These are phyloP conservation scores for Acrossocheilus wenchowensis DNA, from an alignment of 2,797 vertebrate species.

Conservation along the genomic window DNA sequence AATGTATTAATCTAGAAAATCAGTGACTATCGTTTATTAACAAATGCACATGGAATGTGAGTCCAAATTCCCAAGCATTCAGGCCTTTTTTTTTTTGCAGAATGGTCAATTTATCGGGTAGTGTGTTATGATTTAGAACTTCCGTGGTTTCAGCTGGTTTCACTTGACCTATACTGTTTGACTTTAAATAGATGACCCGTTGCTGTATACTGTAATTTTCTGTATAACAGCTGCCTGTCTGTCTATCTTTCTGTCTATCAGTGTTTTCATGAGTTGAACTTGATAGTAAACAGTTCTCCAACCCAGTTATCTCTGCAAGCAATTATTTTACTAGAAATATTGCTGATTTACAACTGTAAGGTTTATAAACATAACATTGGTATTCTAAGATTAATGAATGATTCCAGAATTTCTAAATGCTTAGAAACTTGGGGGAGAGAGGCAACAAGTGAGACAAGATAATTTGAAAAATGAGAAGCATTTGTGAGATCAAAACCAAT, in stretches of 20 bases:
- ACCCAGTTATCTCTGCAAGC: neutral
- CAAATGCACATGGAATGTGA: neutral
- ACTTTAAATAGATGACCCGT: neutral
- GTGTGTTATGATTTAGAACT: constrained; percentile 2
- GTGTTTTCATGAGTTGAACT: neutral
- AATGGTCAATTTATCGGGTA: neutral
- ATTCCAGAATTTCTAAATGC: neutral
- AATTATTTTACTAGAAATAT: neutral
- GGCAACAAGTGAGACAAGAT: neutral
- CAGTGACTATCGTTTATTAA: neutral
- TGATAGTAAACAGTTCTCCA: constrained; percentile 8
- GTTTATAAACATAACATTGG: neutral
- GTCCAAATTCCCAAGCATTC: neutral
- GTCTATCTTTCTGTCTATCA: neutral
- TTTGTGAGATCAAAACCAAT: constrained; percentile 13
- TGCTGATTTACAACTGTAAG: neutral
- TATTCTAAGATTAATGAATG: neutral
- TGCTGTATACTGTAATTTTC: neutral
- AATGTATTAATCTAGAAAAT: neutral
- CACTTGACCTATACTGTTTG: neutral
- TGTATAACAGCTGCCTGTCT: neutral
- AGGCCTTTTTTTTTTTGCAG: neutral
- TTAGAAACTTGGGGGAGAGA: neutral
- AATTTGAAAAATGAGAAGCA: neutral
- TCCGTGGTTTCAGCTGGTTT: neutral